Conservation (phyloP, 1,140 invertebrate genomes). For the Cydia fagiglandana region DNA sequence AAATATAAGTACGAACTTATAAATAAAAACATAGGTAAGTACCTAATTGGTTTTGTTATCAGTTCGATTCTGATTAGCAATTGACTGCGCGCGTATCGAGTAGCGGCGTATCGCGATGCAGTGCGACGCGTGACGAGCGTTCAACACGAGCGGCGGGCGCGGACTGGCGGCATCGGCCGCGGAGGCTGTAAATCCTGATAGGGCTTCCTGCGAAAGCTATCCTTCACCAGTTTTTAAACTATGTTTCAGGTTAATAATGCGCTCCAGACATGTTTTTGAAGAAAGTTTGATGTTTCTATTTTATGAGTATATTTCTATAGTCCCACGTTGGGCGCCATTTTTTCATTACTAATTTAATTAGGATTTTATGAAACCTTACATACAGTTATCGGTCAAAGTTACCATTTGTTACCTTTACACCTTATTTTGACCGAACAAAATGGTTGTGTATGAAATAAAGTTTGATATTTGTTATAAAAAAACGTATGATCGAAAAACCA, state of each 20-base stretch:
- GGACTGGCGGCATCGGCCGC: conserved; percentile 4
- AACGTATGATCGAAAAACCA: neutral
- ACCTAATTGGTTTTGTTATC: neutral
- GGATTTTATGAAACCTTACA: too few species aligned
- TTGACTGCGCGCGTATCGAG: neutral
- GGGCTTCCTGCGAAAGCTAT: neutral
- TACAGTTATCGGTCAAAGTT: too few species aligned
- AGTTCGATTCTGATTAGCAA: neutral
- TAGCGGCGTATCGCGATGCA: neutral
- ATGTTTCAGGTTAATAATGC: too few species aligned
- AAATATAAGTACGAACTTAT: neutral
- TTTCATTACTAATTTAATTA: too few species aligned
- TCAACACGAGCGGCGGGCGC: neutral
- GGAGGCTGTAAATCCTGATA: neutral
- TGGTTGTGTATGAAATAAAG: too few species aligned
- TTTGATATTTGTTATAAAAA: too few species aligned
- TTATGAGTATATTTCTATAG: neutral
- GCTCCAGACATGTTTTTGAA: neutral
- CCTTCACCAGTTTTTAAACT: neutral
- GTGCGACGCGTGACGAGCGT: neutral
- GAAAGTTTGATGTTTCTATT: neutral
- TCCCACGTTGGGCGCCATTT: conserved; percentile 12
- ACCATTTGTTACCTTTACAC: too few species aligned
- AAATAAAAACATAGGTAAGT: neutral
- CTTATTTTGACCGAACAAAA: too few species aligned